Evolutionary conservation across 2,888 invertebrate species (phyloP), one percentile per base, ranked within the genome.

Genomic region (Tachina lurida): DNA sequence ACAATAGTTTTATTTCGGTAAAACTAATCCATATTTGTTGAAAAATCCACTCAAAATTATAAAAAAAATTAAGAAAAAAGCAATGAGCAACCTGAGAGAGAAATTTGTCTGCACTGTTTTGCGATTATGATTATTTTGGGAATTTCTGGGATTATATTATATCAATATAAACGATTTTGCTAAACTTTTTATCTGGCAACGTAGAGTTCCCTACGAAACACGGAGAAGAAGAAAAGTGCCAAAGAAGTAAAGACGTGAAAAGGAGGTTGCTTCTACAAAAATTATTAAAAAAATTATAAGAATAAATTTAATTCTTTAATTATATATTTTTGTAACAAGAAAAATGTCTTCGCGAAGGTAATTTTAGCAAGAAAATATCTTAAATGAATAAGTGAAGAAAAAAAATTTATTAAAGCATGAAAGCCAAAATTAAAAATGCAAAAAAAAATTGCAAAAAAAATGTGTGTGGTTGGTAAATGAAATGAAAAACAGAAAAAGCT

Each of bases 311-410:
- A 60, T 71, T 56, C 22, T 60, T 45, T 54, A 84, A 60, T 65
- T 73, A 70, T 71, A 68, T 83, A 73, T 54, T 62, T 77, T 73
- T 68, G 12, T 77, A 73, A 74, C 45, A n/a, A 52, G 73, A 74
- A 91, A 91, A 90, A 91, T 91, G 91, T 91, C 91, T 90, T 91
- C 91, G 89, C 91, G 91, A 91, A 91, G 91, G 91, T 91, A 91
- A 91, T 88, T 88, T 78, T 83, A 88, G 88, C 87, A 87, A 88
- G 87, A 88, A 87, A 86, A 87, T 87, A 86, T 84, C 87, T 85
- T 74, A 81, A 70, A 84, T 77, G 9, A 60, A 54, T 31, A 19
- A 13, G n/a, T 73, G 22, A 13, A 49, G 58, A 22, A 63, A 75
- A 22, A 47, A 73, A 65, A n/a, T 87, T 52, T 63, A 39, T 47